Evolutionary conservation across 1,140 invertebrate genomes (phyloP).

Genomic region (Panagrolaimus sp.): DNA sequence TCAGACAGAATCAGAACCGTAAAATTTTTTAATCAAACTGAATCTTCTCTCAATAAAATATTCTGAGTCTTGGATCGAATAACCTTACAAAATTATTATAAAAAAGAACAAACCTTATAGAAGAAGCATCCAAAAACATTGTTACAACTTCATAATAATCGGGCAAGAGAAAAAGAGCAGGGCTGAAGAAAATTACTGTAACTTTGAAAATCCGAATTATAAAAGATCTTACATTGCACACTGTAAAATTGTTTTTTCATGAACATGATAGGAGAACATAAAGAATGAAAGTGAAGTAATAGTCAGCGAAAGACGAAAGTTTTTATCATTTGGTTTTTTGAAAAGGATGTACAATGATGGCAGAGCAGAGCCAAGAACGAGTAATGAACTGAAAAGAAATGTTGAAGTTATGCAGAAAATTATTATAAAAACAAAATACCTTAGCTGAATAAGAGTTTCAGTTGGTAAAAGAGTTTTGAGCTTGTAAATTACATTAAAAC

Average conservation of each 20-base stretch:
- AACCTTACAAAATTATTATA: too few species aligned
- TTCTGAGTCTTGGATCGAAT: too few species aligned
- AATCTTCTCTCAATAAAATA: too few species aligned
- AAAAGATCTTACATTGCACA: constrained; percentile 67
- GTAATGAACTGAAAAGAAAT: constrained; percentile 66
- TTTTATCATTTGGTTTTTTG: constrained; percentile 67
- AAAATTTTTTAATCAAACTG: background rate
- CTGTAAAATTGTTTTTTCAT: constrained; percentile 92
- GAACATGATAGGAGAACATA: constrained; percentile 94
- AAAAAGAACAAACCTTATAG: constrained; percentile 42
- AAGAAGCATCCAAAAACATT: constrained; percentile 31
- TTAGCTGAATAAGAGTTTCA: background rate
- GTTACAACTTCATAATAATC: constrained; percentile 28
- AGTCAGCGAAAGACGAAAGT: constrained; percentile 71
- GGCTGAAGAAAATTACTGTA: constrained; percentile 29
- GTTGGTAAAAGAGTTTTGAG: constrained; percentile 65
- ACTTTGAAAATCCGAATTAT: constrained; percentile 10
- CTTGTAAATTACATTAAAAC: constrained; percentile 80
- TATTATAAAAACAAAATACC: constrained; percentile 18
- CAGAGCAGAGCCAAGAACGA: constrained; percentile 68
- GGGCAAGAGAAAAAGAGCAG: constrained; percentile 40
- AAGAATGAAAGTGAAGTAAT: constrained; percentile 80
- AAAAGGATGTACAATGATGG: constrained; percentile 35
- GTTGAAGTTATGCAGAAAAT: constrained; percentile 61
- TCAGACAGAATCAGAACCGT: too few species aligned